Evolutionary conservation across 1,140 invertebrate species (phyloP).

Genomic region (Lineus longissimus): DNA sequence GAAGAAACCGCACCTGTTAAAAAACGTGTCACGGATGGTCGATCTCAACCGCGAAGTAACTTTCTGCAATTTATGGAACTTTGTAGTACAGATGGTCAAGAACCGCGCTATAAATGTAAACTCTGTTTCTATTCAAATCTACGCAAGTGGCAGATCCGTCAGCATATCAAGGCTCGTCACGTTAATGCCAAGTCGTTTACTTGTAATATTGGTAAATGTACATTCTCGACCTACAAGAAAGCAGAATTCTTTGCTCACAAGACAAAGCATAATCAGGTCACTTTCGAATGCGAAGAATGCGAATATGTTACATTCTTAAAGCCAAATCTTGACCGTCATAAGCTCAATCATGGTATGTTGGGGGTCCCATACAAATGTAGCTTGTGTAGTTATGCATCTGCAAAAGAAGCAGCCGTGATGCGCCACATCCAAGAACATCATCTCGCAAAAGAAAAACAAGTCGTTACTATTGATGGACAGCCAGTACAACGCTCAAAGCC

Average conservation of each 20-base stretch:
- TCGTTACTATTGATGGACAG: too few species aligned
- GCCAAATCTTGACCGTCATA: slow-evolving; percentile 89
- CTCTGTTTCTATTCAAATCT: slow-evolving; percentile 35
- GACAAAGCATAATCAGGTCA: slow-evolving; percentile 73
- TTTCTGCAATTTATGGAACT: too few species aligned
- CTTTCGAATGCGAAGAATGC: slow-evolving; percentile 75
- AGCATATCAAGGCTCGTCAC: slow-evolving; percentile 57
- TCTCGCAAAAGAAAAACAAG: background rate
- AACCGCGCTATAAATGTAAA: slow-evolving; percentile 27
- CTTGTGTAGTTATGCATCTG: slow-evolving; percentile 85
- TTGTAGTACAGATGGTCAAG: too few species aligned
- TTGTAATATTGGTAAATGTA: slow-evolving; percentile 71
- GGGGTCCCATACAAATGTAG: slow-evolving; percentile 67
- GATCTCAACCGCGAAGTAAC: too few species aligned
- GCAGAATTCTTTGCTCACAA: slow-evolving; percentile 64
- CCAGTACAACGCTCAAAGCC: too few species aligned
- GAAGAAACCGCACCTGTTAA: background rate
- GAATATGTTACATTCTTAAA: slow-evolving; percentile 89
- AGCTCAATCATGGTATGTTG: slow-evolving; percentile 69
- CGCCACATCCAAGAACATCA: slow-evolving; percentile 74
- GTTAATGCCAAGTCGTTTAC: slow-evolving; percentile 67
- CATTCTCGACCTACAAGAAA: slow-evolving; percentile 84
- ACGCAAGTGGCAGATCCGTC: slow-evolving; percentile 30
- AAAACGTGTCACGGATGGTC: too few species aligned
- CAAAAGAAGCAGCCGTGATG: slow-evolving; percentile 86